phyloP scores from a whole-genome alignment of 1,140 invertebrate genomes.

The Trachelipus rathkii region DNA sequence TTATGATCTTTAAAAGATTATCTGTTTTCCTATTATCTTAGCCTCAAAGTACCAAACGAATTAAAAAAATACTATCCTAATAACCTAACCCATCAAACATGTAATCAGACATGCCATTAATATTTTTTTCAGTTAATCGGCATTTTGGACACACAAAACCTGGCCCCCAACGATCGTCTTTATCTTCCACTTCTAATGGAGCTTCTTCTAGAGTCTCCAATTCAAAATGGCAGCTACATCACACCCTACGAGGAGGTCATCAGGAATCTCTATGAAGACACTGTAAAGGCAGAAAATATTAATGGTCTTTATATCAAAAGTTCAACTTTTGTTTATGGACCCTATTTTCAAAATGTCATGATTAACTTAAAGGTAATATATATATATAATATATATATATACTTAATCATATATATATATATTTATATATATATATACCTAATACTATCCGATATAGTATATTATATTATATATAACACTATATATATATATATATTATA shows the following conservation, averaged over 20 bases:
- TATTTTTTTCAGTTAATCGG: conserved; percentile 56
- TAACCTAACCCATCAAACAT: too few relatives aligned
- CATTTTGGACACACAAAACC: conserved; percentile 66
- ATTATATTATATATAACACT: too few relatives aligned
- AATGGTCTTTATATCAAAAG: conserved; percentile 58
- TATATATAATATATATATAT: too few relatives aligned
- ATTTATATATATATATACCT: too few relatives aligned
- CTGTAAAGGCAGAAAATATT: conserved; percentile 57
- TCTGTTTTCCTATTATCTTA: too few relatives aligned
- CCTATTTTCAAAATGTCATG: not conserved
- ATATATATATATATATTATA: too few relatives aligned
- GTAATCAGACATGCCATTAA: too few relatives aligned
- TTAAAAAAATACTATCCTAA: too few relatives aligned
- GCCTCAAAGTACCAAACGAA: too few relatives aligned
- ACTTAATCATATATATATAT: too few relatives aligned
- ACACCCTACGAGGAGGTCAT: conserved; percentile 69
- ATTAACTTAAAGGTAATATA: not conserved
- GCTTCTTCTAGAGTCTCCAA: conserved; percentile 59
- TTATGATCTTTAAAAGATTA: too few relatives aligned
- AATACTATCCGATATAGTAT: too few relatives aligned
- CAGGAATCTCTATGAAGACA: conserved; percentile 68
- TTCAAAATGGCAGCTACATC: conserved; percentile 55
- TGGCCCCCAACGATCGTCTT: conserved; percentile 59
- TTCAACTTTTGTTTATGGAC: not conserved
- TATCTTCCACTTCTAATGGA: conserved; percentile 71